Evolutionary conservation across 2,888 invertebrate species (phyloP), one percentile per base, ranked within the genome.

Genomic region (Cistogaster globosa): DNA sequence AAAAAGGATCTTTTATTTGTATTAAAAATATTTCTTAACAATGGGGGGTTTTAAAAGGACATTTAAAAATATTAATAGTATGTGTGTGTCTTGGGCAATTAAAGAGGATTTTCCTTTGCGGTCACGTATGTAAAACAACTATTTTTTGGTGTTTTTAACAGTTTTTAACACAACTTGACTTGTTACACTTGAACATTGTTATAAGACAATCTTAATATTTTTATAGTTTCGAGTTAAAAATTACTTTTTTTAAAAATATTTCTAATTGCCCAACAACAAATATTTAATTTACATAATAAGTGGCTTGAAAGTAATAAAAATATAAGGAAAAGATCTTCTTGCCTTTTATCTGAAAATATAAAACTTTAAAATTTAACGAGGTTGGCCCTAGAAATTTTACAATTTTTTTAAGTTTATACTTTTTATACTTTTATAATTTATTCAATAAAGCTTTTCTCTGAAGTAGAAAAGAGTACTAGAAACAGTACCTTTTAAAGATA

Each of bases 201-300:
- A 26, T 60, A 1, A 38, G 22, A 0, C 60, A 26, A 38, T 8
- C 42, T 42, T 2, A 62, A 22, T 20, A 51, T 68, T 51, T 57
- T 55, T 42, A 22, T 20, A 51, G 53, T 51, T 57, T 55, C 26
- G n/a, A 42, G 16, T 22, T 32, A 18, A 7, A 22, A 32, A 6
- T 32, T 2, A 32, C 32, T 7, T 32, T 32, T 32, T 32, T 32
- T 20, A 48, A 67, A 51, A 51, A 57, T 18, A 45, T 57, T 22
- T 20, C 2, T 48, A n/a, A 48, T 48, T 48, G 5, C 14, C 45
- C 14, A 48, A n/a, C 3, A 4, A 45, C 2, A 9, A 22, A 60
- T n/a, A 57, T 53, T n/a, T 22, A 38, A 77, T 77, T 77, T 77
- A 53, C 77, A 69, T 77, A 69, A 18, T 18, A 69, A 69, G 26